Evolutionary conservation across 1,140 invertebrate species (phyloP), one percentile per base, ranked within the genome.

Genomic region (Parasteatoda tepidariorum): DNA sequence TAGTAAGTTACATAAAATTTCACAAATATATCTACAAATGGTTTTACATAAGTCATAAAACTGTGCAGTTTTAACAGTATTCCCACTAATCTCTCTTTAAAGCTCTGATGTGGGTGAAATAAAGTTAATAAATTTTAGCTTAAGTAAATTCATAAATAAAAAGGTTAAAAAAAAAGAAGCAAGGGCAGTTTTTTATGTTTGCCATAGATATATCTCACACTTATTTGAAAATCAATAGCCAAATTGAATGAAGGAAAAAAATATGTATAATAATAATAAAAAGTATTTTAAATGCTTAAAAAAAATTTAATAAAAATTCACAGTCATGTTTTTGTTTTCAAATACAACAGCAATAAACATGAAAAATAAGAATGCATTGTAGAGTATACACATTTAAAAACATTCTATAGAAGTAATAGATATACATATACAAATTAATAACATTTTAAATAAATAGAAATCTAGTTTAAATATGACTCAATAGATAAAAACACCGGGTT

Each of bases 1-100:
- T 82, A 82, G 78, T 82, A 82, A 82, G 78, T 82, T 82, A 82
- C 78, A 82, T 82, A 82, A 82, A 82, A 82, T 82, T 82, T 82
- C 78, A 82, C 78, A 82, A 82, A 82, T 82, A 79, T 79, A 82
- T 82, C 78, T 82, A 82, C 78, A 82, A 82, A 82, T 82, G 66
- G 78, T 82, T 82, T 82, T 82, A 82, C 78, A 82, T 70, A 82
- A 82, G 78, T 82, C 78, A 82, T 82, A 82, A 82, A 82, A 82
- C 78, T 82, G 78, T 82, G 78, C 78, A 82, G 78, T 82, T 82
- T 82, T 82, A 82, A 82, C 78, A 82, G 66, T 82, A 82, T 71
- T 64, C 78, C 78, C 78, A 82, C 78, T 82, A 82, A 82, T 82
- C 67, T 82, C 78, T 82, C 68, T 41, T 61, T 82, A 68, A 82